Base-by-base conservation (phyloP, 2,113 vertebrate species). In the Anseranas semipalmata region DNA sequence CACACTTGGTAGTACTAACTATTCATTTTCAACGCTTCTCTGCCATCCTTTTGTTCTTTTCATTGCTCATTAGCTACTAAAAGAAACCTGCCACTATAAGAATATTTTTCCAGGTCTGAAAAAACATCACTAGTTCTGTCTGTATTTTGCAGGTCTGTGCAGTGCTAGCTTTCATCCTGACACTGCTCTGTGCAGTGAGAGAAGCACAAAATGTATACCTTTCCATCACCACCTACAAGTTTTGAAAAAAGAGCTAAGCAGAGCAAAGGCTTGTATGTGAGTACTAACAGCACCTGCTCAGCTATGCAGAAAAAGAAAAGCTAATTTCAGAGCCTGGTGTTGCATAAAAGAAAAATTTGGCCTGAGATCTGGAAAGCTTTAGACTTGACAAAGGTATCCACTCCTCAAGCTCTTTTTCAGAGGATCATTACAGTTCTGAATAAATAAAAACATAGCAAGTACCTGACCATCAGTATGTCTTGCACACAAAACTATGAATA, bases 161-260 rank as follows among this genome's bases (percentile, higher is more conserved):
- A 3, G 39, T 37, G 45, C 9, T 37, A 10, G 27, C n/a, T 77
- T 58, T 87, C 68, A 59, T 76, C 30, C 60, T 67, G 41, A 45
- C 25, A 15, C 39, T 22, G 86, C 25, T 17, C 22, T 2, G 0
- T 43, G 37, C 41, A 75, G 56, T 39, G 18, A 68, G 65, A 89
- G 73, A 89, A 93, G 37, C 22, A 19, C 72, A 55, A 87, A 70
- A 60, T 2, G 1, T 35, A 52, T 7, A 94, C 73, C 70, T 91
- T 89, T 81, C 70, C 73, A 89, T 81, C 89, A 95, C 59, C 86
- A 92, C 87, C 87, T 67, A 77, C 76, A 68, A 45, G 39, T 70
- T 60, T 45, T 43, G 19, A 60, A 89, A 73, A 90, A 89, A 78
- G 22, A 79, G 33, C 53, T 89, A 52, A 73, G 66, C 58, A 79